Evolutionary conservation across 35 echinoderm and acorn worm genomes (phyloP).

Genomic region (Apostichopus japonicus): DNA sequence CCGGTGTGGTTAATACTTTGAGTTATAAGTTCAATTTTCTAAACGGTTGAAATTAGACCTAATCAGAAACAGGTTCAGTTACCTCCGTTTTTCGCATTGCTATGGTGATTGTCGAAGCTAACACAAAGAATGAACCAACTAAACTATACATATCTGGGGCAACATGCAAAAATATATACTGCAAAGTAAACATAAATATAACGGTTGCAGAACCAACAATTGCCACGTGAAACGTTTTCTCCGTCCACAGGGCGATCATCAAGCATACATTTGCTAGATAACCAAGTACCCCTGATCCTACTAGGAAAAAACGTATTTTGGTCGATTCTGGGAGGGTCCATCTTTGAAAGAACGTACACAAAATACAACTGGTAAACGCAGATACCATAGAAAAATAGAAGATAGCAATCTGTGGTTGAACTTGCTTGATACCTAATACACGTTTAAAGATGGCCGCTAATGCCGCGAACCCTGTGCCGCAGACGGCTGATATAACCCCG

Average conservation of each 20-base stretch:
- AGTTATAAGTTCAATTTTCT: too few species aligned
- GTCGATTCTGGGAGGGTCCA: slow-evolving; percentile 25
- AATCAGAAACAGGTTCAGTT: too few species aligned
- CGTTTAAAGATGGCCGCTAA: slow-evolving; percentile 44
- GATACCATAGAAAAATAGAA: slow-evolving; percentile 57
- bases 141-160: slow-evolving; percentile 27
- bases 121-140: slow-evolving; percentile 31
- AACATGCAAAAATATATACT: slow-evolving; percentile 48
- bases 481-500: slow-evolving; percentile 16
- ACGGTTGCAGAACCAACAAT: slow-evolving; percentile 42
- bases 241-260: slow-evolving; percentile 34
- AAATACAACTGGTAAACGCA: slow-evolving; percentile 9
- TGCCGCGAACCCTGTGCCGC: slow-evolving; percentile 24
- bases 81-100: slow-evolving; percentile 7
- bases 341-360: slow-evolving; percentile 31
- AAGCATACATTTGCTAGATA: slow-evolving; percentile 45
- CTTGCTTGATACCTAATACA: slow-evolving; percentile 29
- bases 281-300: slow-evolving; percentile 31
- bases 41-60: too few species aligned
- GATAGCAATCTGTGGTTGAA: slow-evolving; percentile 45
- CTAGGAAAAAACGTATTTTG: slow-evolving; percentile 32
- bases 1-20: too few species aligned
- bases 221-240: slow-evolving; percentile 45
- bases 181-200: slow-evolving; percentile 45
- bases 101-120: slow-evolving; percentile 37